These are phyloP conservation scores for Teleopsis dalmanni DNA, from an alignment of 1,140 invertebrate genomes.

Conservation along the genomic window DNA sequence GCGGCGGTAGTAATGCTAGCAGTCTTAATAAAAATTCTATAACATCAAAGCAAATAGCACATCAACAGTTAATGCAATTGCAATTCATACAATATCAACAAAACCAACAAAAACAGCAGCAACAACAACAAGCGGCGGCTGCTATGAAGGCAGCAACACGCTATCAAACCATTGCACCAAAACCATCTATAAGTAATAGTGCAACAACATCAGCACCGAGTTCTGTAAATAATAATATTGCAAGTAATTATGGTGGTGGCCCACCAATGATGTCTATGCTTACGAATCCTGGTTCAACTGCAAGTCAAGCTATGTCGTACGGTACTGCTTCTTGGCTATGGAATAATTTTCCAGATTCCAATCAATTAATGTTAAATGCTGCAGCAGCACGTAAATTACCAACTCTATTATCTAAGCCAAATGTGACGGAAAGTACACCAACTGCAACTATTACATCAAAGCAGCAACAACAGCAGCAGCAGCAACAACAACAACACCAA, in stretches of 20 bases:
- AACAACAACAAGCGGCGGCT: slow-evolving; percentile 5
- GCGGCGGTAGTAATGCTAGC: slow-evolving; percentile 5
- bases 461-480: slow-evolving; percentile 19
- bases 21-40: slow-evolving; percentile 6
- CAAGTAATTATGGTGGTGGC: background rate
- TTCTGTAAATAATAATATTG: background rate
- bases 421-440: slow-evolving; percentile 10
- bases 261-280: slow-evolving; percentile 13
- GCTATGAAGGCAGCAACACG: slow-evolving; percentile 7
- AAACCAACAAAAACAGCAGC: slow-evolving; percentile 16
- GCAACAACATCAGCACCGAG: slow-evolving; percentile 13
- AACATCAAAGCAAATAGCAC: slow-evolving; percentile 7
- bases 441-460: slow-evolving; percentile 4
- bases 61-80: slow-evolving; percentile 11
- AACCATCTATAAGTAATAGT: slow-evolving; percentile 17
- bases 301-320: background rate
- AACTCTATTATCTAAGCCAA: slow-evolving; percentile 26
- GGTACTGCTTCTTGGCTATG: slow-evolving; percentile 26
- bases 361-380: slow-evolving; percentile 28
- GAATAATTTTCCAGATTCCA: slow-evolving; percentile 38
- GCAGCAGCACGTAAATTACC: slow-evolving; percentile 20
- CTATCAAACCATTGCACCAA: slow-evolving; percentile 4
- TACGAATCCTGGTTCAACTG: slow-evolving; percentile 10
- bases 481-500: slow-evolving; percentile 23
- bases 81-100: slow-evolving; percentile 11